These are phyloP conservation scores for Simalia tracyae DNA, from an alignment of 2,797 vertebrate species.

Conservation along the genomic window DNA sequence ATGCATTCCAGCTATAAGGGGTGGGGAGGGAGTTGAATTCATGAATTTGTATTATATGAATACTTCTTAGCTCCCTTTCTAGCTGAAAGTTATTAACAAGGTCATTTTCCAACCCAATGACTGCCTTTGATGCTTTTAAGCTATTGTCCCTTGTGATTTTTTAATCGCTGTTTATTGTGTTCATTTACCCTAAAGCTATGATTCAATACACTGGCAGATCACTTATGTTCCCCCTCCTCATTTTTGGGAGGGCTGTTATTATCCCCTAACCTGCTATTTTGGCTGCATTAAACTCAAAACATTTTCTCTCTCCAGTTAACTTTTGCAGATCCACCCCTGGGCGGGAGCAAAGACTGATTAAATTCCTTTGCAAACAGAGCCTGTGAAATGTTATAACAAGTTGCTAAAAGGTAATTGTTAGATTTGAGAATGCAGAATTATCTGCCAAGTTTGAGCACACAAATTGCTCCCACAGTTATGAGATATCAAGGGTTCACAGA, in stretches of 20 bases:
- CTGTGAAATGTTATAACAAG: conserved; percentile 16
- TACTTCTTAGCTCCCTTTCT: fast-evolving
- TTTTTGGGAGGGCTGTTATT: neutral
- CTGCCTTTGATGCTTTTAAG: neutral
- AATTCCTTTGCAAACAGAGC: conserved; percentile 35
- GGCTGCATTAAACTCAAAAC: neutral
- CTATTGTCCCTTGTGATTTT: neutral
- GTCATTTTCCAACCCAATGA: neutral
- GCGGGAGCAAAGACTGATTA: neutral
- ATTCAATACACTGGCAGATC: conserved; percentile 21
- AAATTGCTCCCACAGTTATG: conserved; percentile 12
- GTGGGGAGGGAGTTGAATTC: neutral
- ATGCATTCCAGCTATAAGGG: neutral
- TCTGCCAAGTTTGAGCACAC: neutral
- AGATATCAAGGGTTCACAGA: conserved; percentile 11
- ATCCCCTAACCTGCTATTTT: conserved; percentile 28
- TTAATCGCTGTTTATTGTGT: neutral
- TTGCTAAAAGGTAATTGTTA: neutral
- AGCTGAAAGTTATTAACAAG: fast-evolving
- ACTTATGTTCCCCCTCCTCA: neutral
- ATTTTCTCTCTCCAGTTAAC: conserved; percentile 11
- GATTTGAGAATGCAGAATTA: conserved; percentile 5
- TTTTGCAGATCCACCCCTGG: conserved; percentile 16
- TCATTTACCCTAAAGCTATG: conserved; percentile 23
- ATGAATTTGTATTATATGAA: neutral